Evolutionary conservation across 2,113 vertebrate genomes (phyloP), one percentile per base, ranked within the genome.

Genomic region (Narcine bancroftii): DNA sequence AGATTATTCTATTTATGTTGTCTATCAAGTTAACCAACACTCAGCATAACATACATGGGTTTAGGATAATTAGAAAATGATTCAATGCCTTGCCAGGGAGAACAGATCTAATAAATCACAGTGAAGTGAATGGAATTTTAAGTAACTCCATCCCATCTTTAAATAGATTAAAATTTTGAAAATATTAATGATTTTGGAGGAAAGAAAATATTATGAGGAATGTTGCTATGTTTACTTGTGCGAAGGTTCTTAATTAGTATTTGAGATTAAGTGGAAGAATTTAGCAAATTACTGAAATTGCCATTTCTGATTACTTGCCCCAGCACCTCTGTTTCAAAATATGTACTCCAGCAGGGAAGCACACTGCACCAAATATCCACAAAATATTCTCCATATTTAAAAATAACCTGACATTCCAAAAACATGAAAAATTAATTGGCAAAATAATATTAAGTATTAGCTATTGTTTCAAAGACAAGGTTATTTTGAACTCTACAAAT

Each of bases 41-140:
- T 69, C 24, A 69, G 47, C 10, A 42, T 69, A 91, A 66, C 45
- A 42, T 2, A 26, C 11, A 66, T 36, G 11, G 24, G 89, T 24
- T 45, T 71, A 91, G 89, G 21, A 47, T 91, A 91, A 91, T 91
- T 91, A 69, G 65, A 91, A 69, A 91, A 91, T 71, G 63, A 91
- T 91, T 91, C 89, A 47, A 39, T 91, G 21, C 69, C 65, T 69
- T 15, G 89, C 65, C 89, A 71, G 42, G 4, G 21, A 69, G 36
- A 66, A 69, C 47, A 65, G 63, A 45, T 69, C 15, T 66, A 11
- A 91, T 69, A 69, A 45, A 66, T 91, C 65, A 91, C 39, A 71
- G 65, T 24, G 4, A 45, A 29, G 29, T 1, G 39, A 2, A 21
- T 91, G 89, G 39, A 91, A 45, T 71, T 91, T 91, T 69, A 66